A percentile compares a stretch with the other conserved stretches of the same genome.
Conservation (phyloP, 2,113 vertebrate species). For the Phoenicopterus ruber region DNA sequence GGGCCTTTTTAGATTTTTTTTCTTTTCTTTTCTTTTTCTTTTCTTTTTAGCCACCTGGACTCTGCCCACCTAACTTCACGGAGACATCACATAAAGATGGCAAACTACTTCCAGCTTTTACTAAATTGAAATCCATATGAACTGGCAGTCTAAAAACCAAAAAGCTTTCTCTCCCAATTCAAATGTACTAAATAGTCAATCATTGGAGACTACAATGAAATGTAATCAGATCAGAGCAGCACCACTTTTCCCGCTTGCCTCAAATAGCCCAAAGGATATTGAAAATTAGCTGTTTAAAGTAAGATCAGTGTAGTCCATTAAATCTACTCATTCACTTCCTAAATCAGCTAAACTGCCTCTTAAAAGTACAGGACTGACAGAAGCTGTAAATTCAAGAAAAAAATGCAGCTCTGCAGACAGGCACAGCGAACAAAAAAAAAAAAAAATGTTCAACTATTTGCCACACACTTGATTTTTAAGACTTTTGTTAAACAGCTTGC, state of each 20-base stretch:
- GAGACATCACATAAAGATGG: not conserved
- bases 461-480: not conserved
- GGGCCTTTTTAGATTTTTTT: not conserved
- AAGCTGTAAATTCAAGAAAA: conserved; percentile 30
- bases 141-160: not conserved
- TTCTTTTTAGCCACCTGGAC: not conserved
- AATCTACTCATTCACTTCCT: conserved; percentile 38
- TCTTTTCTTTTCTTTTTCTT: not conserved
- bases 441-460: not conserved
- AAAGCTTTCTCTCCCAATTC: not conserved
- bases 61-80: not conserved
- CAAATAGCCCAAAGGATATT: conserved; percentile 30
- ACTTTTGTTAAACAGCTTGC: not conserved
- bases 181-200: not conserved
- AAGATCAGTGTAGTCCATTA: conserved; percentile 47
- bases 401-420: not conserved
- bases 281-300: conserved; percentile 48
- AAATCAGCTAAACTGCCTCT: conserved; percentile 56
- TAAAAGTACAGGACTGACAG: conserved; percentile 28
- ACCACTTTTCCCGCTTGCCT: conserved; percentile 5
- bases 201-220: conserved; percentile 1
- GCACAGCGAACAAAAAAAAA: not conserved
- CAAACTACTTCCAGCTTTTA: not conserved
- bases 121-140: not conserved
- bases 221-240: conserved; percentile 38